Evolutionary conservation across 37 sponge, comb jelly and placozoan genomes (phyloP), one percentile per base, ranked within the genome.

Genomic region (Axinella damicornis): DNA sequence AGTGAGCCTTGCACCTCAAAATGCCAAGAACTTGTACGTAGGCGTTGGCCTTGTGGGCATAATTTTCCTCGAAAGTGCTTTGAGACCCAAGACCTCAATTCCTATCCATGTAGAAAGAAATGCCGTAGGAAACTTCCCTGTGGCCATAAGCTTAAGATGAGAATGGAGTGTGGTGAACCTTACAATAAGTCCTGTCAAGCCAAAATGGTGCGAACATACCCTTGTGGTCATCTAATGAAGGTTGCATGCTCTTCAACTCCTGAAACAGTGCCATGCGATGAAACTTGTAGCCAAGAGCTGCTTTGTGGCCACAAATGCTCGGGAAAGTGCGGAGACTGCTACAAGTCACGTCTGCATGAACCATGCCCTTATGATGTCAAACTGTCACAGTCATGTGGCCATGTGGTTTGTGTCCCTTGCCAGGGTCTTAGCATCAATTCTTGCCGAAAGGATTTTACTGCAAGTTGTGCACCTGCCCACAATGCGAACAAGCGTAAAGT

Each of bases 401-500:
- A 88, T 55, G 31, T 25, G n/a, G 20, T 25, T 14, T 55, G 32
- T 67, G 35, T 57, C 0, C 54, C 39, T 27, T 88, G 88, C 39
- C 16, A n/a, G n/a, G n/a, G n/a, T n/a, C n/a, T n/a, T n/a, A n/a
- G n/a, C 57, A 4, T 38, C 53, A 27, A 65, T 38, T 17, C 53
- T 21, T 68, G 53, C 36, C n/a, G n/a, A n/a, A n/a, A 21, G 57
- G 15, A 18, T 57, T 13, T 36, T 69, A 27, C 6, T 88, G 89
- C 71, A 73, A 70, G 31, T 21, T 39, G 35, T 94, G 95, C 53
- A 30, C 25, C 2, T 22, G 1, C 1, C 80, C 88, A 27, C 36
- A 61, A 1, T 94, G 95, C 85, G 95, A 92, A 19, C 95, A 94
- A 15, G 12, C 91, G 95, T 36, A 16, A 41, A 25, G 93, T 85